These are phyloP conservation scores for Lasioglossum vierecki DNA, from an alignment of 2,888 invertebrate genomes.

Conservation along the genomic window DNA sequence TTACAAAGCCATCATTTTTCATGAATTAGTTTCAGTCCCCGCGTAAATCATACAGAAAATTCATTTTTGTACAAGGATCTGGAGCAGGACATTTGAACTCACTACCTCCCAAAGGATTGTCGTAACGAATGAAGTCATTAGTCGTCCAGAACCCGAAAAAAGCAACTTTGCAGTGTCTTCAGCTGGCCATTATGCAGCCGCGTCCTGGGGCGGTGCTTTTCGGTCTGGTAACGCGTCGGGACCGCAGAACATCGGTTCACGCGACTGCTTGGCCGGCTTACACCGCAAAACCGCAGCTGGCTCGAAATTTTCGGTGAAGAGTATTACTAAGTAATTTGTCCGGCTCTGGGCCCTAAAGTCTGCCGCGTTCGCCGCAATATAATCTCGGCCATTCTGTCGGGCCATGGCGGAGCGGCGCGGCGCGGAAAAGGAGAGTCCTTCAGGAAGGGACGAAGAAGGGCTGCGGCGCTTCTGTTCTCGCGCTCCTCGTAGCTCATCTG, in stretches of 20 bases:
- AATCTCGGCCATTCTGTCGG: constrained; percentile 54
- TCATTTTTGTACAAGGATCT: background rate
- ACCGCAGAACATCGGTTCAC: constrained; percentile 64
- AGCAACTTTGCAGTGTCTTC: background rate
- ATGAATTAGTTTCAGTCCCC: background rate
- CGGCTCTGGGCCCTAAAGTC: constrained; percentile 52
- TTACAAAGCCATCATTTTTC: background rate
- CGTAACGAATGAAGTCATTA: constrained; percentile 11
- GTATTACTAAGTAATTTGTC: constrained; percentile 75
- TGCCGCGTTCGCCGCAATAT: constrained; percentile 61
- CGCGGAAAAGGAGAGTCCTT: constrained; percentile 1
- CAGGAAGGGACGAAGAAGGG: constrained; percentile 12
- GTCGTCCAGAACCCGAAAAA: background rate
- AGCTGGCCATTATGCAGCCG: background rate
- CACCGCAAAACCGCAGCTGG: constrained; percentile 73
- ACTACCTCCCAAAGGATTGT: background rate
- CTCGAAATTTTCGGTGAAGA: constrained; percentile 69
- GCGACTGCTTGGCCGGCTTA: constrained; percentile 50
- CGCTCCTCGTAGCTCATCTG: constrained; percentile 35
- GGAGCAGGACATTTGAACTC: background rate
- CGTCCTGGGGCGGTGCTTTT: constrained; percentile 9
- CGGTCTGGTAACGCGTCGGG: constrained; percentile 42
- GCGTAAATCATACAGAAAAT: background rate
- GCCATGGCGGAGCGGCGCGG: background rate
- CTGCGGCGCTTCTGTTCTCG: constrained; percentile 6